A percentile compares a stretch with the other conserved stretches of the same genome.
These are phyloP conservation scores for Falco concolor DNA, from an alignment of 2,797 vertebrate species.

Conservation along the genomic window DNA sequence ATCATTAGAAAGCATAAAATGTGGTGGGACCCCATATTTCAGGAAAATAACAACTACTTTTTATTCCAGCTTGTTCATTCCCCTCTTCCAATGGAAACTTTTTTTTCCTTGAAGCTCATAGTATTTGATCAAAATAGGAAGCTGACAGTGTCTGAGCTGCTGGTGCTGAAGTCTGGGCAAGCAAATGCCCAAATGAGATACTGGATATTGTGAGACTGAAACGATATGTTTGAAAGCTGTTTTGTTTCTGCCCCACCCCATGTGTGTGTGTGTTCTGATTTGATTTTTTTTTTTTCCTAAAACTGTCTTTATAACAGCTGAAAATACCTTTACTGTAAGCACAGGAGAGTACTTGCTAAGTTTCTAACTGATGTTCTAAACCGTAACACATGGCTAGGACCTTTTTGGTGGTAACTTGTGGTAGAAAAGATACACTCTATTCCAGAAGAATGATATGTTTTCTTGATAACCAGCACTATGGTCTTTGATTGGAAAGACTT, in stretches of 20 bases:
- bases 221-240: neutral
- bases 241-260: neutral
- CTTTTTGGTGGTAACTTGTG: neutral
- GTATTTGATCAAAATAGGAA: neutral
- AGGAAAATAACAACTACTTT: neutral
- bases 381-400: neutral
- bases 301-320: neutral
- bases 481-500: neutral
- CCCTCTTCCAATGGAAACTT: neutral
- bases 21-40: neutral
- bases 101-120: neutral
- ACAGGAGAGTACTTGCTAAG: neutral
- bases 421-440: neutral
- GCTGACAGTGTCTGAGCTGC: neutral
- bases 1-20: neutral
- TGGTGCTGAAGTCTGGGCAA: neutral
- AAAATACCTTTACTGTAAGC: neutral
- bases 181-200: neutral
- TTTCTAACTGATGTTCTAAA: neutral
- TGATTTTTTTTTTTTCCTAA: neutral
- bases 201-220: neutral
- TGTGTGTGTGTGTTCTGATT: neutral
- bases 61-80: neutral
- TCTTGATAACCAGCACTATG: neutral
- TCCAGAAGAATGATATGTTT: neutral